These are phyloP conservation scores for Loxodonta africana DNA, from an alignment of 2,113 vertebrate species.

Conservation along the genomic window DNA sequence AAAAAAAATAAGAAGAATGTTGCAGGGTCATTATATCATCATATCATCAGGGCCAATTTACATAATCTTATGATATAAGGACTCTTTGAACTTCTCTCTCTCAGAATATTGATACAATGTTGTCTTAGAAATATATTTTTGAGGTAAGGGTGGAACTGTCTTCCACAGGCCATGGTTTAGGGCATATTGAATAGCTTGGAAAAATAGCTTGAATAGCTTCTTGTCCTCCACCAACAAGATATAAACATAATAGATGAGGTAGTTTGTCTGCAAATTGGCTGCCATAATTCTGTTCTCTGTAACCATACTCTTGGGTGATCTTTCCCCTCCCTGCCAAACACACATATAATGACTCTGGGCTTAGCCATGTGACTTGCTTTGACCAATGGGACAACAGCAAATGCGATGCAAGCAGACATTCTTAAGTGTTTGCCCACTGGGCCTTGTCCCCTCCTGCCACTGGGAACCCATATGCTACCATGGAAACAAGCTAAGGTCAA, in stretches of 20 bases:
- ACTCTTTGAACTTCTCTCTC: neutral
- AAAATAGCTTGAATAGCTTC: neutral
- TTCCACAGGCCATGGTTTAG: neutral
- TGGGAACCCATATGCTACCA: neutral
- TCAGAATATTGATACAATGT: neutral
- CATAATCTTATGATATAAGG: neutral
- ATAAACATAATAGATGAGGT: neutral
- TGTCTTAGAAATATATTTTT: constrained; percentile 3
- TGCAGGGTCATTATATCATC: neutral
- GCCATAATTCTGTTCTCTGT: neutral
- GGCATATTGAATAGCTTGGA: neutral
- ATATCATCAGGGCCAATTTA: neutral
- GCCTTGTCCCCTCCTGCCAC: neutral
- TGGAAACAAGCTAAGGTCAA: neutral
- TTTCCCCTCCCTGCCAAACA: fast-evolving
- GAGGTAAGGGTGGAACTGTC: neutral
- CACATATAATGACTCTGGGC: neutral
- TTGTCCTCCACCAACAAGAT: neutral
- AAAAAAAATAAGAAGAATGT: neutral
- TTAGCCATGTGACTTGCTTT: neutral
- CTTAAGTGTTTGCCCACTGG: neutral
- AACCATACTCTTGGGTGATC: neutral
- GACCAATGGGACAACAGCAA: neutral
- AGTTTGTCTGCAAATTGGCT: neutral
- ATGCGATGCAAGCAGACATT: neutral